These are phyloP conservation scores for Anthophora plumipes DNA, from an alignment of 2,888 invertebrate species.

Conservation along the genomic window DNA sequence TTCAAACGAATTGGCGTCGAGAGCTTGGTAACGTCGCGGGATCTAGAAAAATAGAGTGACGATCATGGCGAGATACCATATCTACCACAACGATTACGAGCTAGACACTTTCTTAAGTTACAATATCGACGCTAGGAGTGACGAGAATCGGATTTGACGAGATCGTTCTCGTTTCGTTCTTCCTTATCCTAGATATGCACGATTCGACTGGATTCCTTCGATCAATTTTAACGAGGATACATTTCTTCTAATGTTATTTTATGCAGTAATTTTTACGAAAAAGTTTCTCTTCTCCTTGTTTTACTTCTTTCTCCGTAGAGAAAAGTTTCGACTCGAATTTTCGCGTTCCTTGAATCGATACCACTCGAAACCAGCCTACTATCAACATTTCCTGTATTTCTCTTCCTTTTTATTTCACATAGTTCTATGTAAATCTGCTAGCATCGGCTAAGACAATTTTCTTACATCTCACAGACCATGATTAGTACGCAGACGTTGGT, in stretches of 20 bases:
- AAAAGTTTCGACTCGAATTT: too few species aligned
- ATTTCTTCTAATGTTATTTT: background rate
- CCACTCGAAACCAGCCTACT: background rate
- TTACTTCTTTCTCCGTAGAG: too few species aligned
- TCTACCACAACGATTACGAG: conserved; percentile 55
- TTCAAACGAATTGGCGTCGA: too few species aligned
- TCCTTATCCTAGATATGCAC: conserved; percentile 18
- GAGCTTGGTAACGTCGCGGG: conserved; percentile 30
- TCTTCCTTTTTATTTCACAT: too few species aligned
- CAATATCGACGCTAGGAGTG: conserved; percentile 43
- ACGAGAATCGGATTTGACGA: conserved; percentile 24
- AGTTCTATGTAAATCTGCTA: conserved; percentile 38
- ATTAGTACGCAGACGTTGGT: background rate
- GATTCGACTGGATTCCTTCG: conserved; percentile 21
- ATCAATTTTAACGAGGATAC: background rate
- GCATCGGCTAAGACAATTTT: conserved; percentile 22
- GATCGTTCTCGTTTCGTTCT: background rate
- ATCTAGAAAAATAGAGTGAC: conserved; percentile 62
- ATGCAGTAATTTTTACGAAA: background rate
- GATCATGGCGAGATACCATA: conserved; percentile 30
- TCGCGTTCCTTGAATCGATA: too few species aligned
- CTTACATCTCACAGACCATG: background rate
- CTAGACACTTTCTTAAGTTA: conserved; percentile 54
- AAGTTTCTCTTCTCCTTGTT: background rate
- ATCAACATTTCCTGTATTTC: background rate